phyloP scores from a whole-genome alignment of 1,140 invertebrate species.

The Philopotamus ludificatus region DNA sequence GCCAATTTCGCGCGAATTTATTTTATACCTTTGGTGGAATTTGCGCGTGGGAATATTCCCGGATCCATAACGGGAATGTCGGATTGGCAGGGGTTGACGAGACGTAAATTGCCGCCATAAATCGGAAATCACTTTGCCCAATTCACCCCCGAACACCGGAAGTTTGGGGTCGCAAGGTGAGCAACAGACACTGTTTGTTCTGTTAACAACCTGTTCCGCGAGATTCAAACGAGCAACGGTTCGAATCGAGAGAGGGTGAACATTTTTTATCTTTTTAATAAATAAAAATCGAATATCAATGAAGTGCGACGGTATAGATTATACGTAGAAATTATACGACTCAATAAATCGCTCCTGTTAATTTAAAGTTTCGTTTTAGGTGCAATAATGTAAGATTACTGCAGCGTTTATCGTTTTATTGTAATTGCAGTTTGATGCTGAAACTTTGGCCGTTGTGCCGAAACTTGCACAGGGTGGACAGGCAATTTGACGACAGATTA shows the following conservation, averaged over 20 bases:
- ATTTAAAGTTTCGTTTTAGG: conserved; percentile 23
- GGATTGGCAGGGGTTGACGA: conserved; percentile 22
- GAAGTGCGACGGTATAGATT: too few species aligned
- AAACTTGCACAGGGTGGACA: background rate
- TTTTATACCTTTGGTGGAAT: too few species aligned
- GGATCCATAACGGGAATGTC: background rate
- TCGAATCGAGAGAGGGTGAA: too few species aligned
- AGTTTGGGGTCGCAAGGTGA: conserved; percentile 23
- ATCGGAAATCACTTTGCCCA: conserved; percentile 40
- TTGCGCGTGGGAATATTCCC: background rate
- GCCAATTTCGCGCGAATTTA: background rate
- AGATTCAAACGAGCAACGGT: background rate
- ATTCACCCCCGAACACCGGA: background rate
- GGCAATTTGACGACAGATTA: background rate
- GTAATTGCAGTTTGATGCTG: conserved; percentile 29
- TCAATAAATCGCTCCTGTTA: background rate
- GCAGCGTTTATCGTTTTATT: conserved; percentile 38
- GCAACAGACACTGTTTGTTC: conserved; percentile 30
- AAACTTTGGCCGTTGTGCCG: background rate
- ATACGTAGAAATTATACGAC: background rate
- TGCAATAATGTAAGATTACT: conserved; percentile 21
- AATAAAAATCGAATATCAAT: too few species aligned
- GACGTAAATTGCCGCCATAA: conserved; percentile 38
- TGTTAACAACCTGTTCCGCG: conserved; percentile 36
- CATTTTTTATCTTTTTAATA: too few species aligned